A percentile compares a stretch with the other conserved stretches of the same genome.
Conservation (phyloP, 2,113 vertebrate genomes). For the Tragelaphus imberbis region DNA sequence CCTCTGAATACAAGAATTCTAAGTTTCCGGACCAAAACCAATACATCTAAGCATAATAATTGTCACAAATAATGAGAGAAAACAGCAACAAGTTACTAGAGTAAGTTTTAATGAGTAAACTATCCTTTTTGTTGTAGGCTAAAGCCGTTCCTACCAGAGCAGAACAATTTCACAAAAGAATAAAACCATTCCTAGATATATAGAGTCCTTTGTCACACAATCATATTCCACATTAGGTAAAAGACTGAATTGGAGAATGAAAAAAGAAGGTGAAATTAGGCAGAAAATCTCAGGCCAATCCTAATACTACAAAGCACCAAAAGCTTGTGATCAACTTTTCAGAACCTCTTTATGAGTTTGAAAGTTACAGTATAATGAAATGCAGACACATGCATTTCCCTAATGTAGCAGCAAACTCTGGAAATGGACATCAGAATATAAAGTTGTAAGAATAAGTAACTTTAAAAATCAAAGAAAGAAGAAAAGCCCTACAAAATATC, state of each 20-base stretch:
- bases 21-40: background rate
- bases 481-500: background rate
- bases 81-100: conserved; percentile 35
- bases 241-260: background rate
- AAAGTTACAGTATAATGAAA: background rate
- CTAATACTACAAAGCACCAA: conserved; percentile 33
- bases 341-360: background rate
- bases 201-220: background rate
- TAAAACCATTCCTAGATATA: conserved; percentile 36
- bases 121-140: background rate
- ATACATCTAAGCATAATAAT: background rate
- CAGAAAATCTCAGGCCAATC: background rate
- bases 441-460: background rate
- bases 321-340: background rate
- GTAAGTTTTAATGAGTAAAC: conserved; percentile 3
- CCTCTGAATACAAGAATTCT: conserved; percentile 16
- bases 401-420: conserved; percentile 15
- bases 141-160: background rate
- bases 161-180: conserved; percentile 22
- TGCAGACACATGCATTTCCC: background rate
- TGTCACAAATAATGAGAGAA: background rate
- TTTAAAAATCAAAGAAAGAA: background rate
- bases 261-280: background rate
- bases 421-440: conserved; percentile 2
- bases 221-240: background rate